Conservation (phyloP, 1,140 invertebrate genomes). For the Drosophila sp. region DNA sequence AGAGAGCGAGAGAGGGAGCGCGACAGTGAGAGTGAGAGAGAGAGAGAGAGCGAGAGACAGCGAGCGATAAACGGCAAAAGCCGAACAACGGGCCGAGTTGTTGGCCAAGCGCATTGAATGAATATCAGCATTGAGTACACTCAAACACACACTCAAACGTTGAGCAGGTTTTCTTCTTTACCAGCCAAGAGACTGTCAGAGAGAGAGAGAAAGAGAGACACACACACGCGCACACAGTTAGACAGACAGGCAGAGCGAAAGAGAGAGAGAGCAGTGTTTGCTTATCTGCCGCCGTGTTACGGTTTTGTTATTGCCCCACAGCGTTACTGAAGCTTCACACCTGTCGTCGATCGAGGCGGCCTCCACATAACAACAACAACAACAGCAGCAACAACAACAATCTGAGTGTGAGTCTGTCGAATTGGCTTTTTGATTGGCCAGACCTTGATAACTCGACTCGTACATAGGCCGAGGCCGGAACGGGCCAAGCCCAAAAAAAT, state of each 20-base stretch:
- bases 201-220: neutral
- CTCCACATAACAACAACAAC: conserved; percentile 8
- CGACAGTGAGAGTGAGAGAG: conserved; percentile 8
- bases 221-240: no score
- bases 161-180: conserved; percentile 60
- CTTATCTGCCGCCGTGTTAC: conserved; percentile 70
- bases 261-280: neutral
- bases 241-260: neutral
- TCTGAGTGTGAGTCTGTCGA: conserved; percentile 45
- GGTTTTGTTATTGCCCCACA: conserved; percentile 64
- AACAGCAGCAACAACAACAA: conserved; percentile 1
- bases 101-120: conserved; percentile 70
- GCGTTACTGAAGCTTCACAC: conserved; percentile 68
- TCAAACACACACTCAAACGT: conserved; percentile 19
- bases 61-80: conserved; percentile 9
- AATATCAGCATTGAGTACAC: conserved; percentile 59
- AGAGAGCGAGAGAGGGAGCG: conserved; percentile 9
- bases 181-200: conserved; percentile 4
- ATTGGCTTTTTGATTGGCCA: conserved; percentile 79
- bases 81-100: conserved; percentile 30
- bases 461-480: conserved; percentile 51
- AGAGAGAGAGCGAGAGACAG: conserved; percentile 15
- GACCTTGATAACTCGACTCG: conserved; percentile 68
- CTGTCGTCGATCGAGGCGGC: conserved; percentile 53
- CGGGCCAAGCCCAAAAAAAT: conserved; percentile 46